A percentile compares a stretch with the other conserved stretches of the same genome.
Evolutionary conservation across 2,113 vertebrate genomes (phyloP).

Genomic region (Notarius quadriscutis): DNA sequence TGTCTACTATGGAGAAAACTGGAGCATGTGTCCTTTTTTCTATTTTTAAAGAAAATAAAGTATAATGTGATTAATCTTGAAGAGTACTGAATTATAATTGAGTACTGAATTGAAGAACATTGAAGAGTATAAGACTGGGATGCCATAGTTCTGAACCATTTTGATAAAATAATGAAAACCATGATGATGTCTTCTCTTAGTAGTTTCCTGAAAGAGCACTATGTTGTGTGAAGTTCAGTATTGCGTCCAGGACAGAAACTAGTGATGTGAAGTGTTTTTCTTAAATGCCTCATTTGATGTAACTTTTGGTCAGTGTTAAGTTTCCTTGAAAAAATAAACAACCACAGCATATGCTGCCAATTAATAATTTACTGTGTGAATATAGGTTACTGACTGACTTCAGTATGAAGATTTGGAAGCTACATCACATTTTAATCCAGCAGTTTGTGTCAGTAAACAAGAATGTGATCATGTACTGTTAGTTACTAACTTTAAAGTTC

Average conservation of each 20-base stretch:
- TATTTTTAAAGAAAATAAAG: background rate
- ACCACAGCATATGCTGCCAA: background rate
- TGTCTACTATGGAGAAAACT: background rate
- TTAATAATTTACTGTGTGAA: background rate
- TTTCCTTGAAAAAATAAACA: background rate
- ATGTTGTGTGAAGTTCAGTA: background rate
- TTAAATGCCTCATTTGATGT: background rate
- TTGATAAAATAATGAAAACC: background rate
- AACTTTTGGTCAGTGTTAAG: background rate
- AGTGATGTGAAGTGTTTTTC: background rate
- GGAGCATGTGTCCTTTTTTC: no score
- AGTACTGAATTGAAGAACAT: background rate
- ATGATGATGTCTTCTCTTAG: background rate
- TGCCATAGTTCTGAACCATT: background rate
- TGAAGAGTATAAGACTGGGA: background rate
- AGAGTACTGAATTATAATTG: background rate
- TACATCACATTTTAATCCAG: background rate
- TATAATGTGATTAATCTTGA: background rate
- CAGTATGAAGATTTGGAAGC: constrained; percentile 1
- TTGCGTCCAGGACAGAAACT: background rate
- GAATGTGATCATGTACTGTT: background rate
- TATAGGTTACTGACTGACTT: background rate
- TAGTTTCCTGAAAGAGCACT: background rate
- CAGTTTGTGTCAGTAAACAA: background rate
- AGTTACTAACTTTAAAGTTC: background rate